Evolutionary conservation across 1,140 invertebrate genomes (phyloP), one percentile per base, ranked within the genome.

Genomic region (Panulirus ornatus): DNA sequence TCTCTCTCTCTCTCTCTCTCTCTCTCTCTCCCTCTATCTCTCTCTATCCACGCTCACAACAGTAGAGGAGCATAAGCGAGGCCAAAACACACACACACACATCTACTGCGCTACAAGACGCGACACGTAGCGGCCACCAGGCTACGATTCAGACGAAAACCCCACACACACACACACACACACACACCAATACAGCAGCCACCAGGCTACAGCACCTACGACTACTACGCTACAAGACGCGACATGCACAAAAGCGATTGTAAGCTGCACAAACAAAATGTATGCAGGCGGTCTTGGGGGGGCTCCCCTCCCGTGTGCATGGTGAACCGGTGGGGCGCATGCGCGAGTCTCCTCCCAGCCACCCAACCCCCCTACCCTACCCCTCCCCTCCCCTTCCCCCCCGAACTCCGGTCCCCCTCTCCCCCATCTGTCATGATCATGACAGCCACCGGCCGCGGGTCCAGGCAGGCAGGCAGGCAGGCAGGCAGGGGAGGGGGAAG

Each of bases 341-440:
- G 58, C 58, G 58, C 58, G n/a, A n/a, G n/a, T n/a, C n/a, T n/a
- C n/a, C n/a, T n/a, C n/a, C n/a, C n/a, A 22, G 22, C 8, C 58
- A 16, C 16, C 51, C 51, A 14, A 5, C 51, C 51, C 51, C 16
- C 16, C 16, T 19, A 22, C 51, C 16, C 9, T 19, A 66, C n/a
- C 58, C n/a, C 22, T 6, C 58, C n/a, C 22, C 22, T 6, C 58
- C n/a, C 27, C 22, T 19, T 27, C 58, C 51, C 51, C 9, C n/a
- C 51, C 16, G 0, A 22, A 14, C 9, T 22, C 51, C 51, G 11
- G 1, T 3, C 51, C 51, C 51, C 51, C 51, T 9, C 51, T 19
- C 19, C 58, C 58, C 58, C 58, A 66, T 66, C 58, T 5, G 58
- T 66, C 58, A 66, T 66, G 58, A 66, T 66, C 58, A 66, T 66